Conservation (phyloP, 2,797 vertebrate genomes). For the Scolopax bukidnonensis region DNA sequence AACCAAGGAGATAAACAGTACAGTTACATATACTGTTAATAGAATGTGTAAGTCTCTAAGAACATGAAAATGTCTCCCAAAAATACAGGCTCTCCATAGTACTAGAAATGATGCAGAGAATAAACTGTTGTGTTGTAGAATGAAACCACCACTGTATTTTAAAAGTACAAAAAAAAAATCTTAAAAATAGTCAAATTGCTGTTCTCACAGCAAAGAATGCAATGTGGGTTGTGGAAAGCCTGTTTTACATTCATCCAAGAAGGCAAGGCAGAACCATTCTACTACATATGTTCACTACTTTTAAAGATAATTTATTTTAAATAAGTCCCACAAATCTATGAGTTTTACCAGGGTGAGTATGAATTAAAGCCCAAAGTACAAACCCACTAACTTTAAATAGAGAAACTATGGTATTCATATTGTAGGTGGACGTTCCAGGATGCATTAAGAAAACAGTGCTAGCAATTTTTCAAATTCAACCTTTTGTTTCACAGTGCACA, state of each 20-base stretch:
- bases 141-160: background rate
- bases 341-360: background rate
- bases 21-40: background rate
- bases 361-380: background rate
- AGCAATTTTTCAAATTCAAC: background rate
- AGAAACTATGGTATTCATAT: background rate
- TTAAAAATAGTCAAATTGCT: background rate
- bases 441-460: background rate
- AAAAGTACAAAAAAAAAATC: background rate
- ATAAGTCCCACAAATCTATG: rapidly evolving
- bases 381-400: background rate
- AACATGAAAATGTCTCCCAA: background rate
- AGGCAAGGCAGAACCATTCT: background rate
- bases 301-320: background rate
- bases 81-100: background rate
- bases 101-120: background rate
- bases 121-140: background rate
- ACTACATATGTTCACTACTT: background rate
- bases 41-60: background rate
- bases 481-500: background rate
- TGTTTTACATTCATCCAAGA: background rate
- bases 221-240: background rate
- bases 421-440: background rate
- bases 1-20: constrained; percentile 42
- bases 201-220: background rate